Evolutionary conservation across 2,888 invertebrate genomes (phyloP).

Genomic region (Macrosoma leucophasiata): DNA sequence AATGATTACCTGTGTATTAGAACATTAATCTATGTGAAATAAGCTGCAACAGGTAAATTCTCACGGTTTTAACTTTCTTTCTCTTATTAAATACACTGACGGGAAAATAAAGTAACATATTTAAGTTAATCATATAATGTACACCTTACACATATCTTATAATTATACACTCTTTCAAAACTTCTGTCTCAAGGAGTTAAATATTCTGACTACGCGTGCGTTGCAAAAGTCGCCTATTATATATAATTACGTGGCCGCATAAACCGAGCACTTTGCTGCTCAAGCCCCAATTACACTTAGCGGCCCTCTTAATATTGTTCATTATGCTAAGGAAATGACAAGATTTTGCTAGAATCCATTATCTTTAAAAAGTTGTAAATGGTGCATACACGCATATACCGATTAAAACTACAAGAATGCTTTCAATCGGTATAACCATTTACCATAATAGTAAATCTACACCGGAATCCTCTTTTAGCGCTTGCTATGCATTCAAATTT

Average conservation of each 20-base stretch:
- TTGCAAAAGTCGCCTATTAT: conserved; percentile 69
- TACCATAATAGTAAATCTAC: conserved; percentile 32
- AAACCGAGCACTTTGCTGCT: conserved; percentile 61
- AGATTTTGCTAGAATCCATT: conserved; percentile 60
- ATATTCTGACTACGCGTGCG: conserved; percentile 58
- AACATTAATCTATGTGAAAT: too few species aligned
- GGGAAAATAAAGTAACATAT: conserved; percentile 16
- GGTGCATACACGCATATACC: conserved; percentile 20
- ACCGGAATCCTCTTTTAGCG: conserved; percentile 25
- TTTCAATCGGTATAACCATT: conserved; percentile 33
- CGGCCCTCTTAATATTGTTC: conserved; percentile 66
- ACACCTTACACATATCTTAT: conserved; percentile 22
- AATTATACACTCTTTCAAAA: conserved; percentile 54
- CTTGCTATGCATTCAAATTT: conserved; percentile 21
- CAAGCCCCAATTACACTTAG: conserved; percentile 64
- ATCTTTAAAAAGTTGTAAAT: conserved; percentile 45
- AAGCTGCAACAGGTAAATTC: too few species aligned
- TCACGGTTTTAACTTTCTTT: too few species aligned
- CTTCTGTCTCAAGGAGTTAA: conserved; percentile 54
- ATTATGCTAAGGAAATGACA: conserved; percentile 65
- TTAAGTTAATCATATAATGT: conserved; percentile 21
- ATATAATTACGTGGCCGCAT: conserved; percentile 66
- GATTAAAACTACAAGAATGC: conserved; percentile 30
- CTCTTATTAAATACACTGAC: conserved; percentile 5
- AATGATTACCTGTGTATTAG: too few species aligned